phyloP scores from a whole-genome alignment of 1,140 invertebrate species.

The Plodia interpunctella region DNA sequence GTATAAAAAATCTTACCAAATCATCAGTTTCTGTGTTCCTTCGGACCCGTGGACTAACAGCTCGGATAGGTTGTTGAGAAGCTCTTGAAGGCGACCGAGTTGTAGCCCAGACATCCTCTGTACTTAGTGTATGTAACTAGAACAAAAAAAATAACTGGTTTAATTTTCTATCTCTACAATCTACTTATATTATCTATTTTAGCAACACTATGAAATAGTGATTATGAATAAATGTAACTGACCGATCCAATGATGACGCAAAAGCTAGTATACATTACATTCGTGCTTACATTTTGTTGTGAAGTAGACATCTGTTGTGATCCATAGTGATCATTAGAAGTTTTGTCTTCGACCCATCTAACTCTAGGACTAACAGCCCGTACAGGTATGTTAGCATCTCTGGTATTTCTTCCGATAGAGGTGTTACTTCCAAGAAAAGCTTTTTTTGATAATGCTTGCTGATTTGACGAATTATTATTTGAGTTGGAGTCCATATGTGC shows the following conservation, averaged over 20 bases:
- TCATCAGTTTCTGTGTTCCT: conserved; percentile 69
- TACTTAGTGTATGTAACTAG: conserved; percentile 46
- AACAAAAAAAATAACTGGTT: neutral
- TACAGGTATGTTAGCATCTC: conserved; percentile 72
- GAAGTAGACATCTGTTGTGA: conserved; percentile 60
- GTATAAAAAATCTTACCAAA: conserved; percentile 49
- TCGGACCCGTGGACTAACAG: conserved; percentile 72
- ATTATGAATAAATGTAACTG: too few species aligned
- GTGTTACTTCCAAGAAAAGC: conserved; percentile 73
- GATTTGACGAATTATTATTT: conserved; percentile 58
- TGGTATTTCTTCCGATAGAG: conserved; percentile 62
- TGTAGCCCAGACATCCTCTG: conserved; percentile 64
- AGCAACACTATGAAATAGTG: too few species aligned
- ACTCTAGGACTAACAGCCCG: conserved; percentile 73
- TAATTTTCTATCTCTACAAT: too few species aligned
- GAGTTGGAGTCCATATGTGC: conserved; percentile 60
- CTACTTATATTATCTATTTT: too few species aligned
- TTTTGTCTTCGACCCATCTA: conserved; percentile 71
- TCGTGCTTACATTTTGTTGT: conserved; percentile 65
- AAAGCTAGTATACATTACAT: too few species aligned
- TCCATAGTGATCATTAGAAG: conserved; percentile 48
- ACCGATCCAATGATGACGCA: too few species aligned
- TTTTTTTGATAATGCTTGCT: conserved; percentile 72
- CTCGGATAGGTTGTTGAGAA: conserved; percentile 68
- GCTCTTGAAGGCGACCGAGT: conserved; percentile 61